Base-by-base conservation (phyloP, 2,797 vertebrate species). In the Tinamus major region DNA sequence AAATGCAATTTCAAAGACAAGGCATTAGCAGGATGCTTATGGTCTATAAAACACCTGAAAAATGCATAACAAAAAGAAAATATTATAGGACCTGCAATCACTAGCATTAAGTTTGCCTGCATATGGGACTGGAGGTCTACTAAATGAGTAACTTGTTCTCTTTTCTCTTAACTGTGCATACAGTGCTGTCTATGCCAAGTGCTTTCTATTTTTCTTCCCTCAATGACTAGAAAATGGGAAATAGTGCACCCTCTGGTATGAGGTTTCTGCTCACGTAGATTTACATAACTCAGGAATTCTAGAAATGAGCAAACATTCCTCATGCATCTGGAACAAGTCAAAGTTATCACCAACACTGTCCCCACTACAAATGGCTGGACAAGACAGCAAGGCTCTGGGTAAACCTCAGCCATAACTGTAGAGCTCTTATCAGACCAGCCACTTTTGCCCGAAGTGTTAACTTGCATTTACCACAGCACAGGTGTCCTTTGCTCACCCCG, bases 371-470 rank as follows among this genome's bases (percentile, higher is more conserved):
- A 93, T 63, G 68, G 61, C 56, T 84, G 70, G 91, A 94, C 68
- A 90, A 79, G 85, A 77, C 70, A 70, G 59, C 76, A 56, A 84
- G 70, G 67, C 80, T 74, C 35, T 67, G 13, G 33, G 77, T 84
- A 67, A 77, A 86, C 85, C 70, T 95, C 90, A 85, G 92, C 69
- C 83, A 67, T 77, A 83, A 27, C 68, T 90, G 41, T 55, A 94
- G 86, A 89, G 89, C 64, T 70, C 95, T 94, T 65, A 72, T 95
- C 95, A 94, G 91, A 93, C 92, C 94, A 89, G 70, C 77, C 91
- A 75, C 74, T 92, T 96, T 79, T 76, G 68, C 78, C 74, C 79
- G 0, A 79, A 44, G 41, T 87, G 82, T 89, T 97, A 95, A 95
- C 94, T 70, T 42, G 51, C 2, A 14, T 48, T 93, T 93, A 93